Conservation (phyloP, 2,797 vertebrate genomes). For the Acipenser ruthenus region DNA sequence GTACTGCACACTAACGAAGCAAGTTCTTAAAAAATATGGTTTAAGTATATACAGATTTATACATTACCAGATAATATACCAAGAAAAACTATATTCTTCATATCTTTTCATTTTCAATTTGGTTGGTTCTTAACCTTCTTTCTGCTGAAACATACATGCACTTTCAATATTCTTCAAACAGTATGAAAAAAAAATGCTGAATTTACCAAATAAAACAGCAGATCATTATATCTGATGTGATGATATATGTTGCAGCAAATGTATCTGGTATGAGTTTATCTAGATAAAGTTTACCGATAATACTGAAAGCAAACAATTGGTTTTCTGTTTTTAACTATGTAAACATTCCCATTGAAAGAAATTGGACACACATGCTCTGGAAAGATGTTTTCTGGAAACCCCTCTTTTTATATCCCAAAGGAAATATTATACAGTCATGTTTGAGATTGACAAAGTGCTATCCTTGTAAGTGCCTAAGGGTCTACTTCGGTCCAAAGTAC, state of each 20-base stretch:
- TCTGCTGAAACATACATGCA: conserved; percentile 35
- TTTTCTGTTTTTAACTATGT: conserved; percentile 21
- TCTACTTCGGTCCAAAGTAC: no score
- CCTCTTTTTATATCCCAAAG: background rate
- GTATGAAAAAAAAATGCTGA: conserved; percentile 39
- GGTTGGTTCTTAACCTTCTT: conserved; percentile 25
- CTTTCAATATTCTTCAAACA: conserved; percentile 50
- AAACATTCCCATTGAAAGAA: background rate
- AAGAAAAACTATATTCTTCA: conserved; percentile 46
- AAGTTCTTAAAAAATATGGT: conserved; percentile 22
- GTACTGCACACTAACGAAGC: background rate
- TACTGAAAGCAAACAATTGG: conserved; percentile 23
- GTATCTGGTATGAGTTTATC: conserved; percentile 43
- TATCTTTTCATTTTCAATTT: conserved; percentile 35
- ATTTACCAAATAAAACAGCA: conserved; percentile 42
- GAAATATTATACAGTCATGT: no score
- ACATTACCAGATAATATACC: conserved; percentile 26
- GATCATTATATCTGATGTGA: conserved; percentile 47
- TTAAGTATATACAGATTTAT: conserved; percentile 19
- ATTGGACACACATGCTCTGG: background rate
- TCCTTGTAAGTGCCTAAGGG: no score
- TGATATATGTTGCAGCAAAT: conserved; percentile 41
- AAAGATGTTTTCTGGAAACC: conserved; percentile 7
- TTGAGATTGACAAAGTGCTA: no score
- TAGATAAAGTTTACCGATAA: conserved; percentile 30